Percentiles rank a stretch among this genome's conserved stretches.
Conservation (phyloP, 2,113 vertebrate species). For the Serilophus lunatus region DNA sequence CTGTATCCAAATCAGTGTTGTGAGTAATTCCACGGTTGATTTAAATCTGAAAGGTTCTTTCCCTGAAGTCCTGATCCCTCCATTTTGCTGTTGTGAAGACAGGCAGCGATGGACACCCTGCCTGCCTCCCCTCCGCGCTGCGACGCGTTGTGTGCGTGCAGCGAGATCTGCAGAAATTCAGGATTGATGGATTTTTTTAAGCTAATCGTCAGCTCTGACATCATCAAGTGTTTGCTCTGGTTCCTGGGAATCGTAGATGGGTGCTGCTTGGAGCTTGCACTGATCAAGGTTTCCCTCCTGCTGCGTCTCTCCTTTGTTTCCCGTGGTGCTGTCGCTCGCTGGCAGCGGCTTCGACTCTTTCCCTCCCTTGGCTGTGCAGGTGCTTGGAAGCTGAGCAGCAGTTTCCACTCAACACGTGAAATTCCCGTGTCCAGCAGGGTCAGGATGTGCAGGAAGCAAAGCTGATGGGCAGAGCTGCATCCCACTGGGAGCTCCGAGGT, state of each 20-base stretch:
- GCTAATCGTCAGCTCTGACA: neutral
- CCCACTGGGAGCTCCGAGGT: accelerated
- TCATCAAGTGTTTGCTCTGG: neutral
- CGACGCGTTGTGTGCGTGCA: accelerated
- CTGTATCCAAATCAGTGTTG: neutral
- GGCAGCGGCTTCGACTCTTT: neutral
- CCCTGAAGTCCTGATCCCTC: neutral
- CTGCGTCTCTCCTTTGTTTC: neutral
- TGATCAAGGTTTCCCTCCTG: neutral
- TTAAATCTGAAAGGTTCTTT: neutral
- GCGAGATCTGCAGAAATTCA: neutral
- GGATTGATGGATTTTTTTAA: neutral
- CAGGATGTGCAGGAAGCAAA: neutral
- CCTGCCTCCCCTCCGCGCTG: neutral
- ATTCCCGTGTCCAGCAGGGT: accelerated
- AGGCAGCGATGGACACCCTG: neutral
- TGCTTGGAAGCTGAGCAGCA: neutral
- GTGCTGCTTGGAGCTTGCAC: neutral
- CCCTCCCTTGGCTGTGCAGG: accelerated
- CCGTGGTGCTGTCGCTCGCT: neutral
- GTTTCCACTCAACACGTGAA: accelerated
- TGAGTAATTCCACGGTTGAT: neutral
- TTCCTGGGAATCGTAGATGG: neutral
- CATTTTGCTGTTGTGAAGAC: conserved; percentile 3
- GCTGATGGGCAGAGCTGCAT: neutral